These are phyloP conservation scores for Merops nubicus DNA, from an alignment of 2,113 vertebrate species.

Conservation along the genomic window DNA sequence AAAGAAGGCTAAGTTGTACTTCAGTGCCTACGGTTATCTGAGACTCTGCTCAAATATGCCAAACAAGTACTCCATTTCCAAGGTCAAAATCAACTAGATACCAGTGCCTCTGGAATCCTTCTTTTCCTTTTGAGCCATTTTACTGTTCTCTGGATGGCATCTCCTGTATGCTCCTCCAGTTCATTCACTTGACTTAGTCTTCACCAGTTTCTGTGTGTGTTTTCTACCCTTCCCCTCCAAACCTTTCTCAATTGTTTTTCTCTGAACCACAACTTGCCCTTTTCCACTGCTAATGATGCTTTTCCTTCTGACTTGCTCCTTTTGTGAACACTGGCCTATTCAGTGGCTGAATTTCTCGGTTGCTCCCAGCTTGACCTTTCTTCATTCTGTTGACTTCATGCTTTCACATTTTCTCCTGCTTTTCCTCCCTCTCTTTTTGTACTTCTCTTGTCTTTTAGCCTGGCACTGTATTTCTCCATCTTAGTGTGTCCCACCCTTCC, in stretches of 20 bases:
- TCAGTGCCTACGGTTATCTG: neutral
- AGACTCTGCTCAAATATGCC: neutral
- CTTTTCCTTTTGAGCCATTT: neutral
- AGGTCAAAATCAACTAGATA: constrained; percentile 34
- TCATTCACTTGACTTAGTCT: constrained; percentile 5
- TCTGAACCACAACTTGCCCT: constrained; percentile 58
- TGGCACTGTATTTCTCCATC: constrained; percentile 37
- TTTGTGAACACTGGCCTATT: constrained; percentile 62
- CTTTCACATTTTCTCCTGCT: constrained; percentile 25
- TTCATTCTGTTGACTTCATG: constrained; percentile 53
- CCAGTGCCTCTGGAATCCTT: neutral
- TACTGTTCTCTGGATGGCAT: neutral
- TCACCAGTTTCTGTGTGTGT: neutral
- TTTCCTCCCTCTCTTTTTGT: constrained; percentile 40
- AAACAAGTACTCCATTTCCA: constrained; percentile 1
- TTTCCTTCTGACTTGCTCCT: constrained; percentile 53
- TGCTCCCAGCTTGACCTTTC: constrained; percentile 61
- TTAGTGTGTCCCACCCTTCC: constrained; percentile 35
- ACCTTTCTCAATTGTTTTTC: constrained; percentile 50
- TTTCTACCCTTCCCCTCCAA: neutral
- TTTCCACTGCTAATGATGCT: constrained; percentile 54
- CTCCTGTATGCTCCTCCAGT: neutral
- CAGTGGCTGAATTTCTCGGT: neutral
- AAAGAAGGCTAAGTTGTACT: neutral
- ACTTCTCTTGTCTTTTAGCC: constrained; percentile 25